These are phyloP conservation scores for Pygmarrhopalites habei DNA, from an alignment of 1,140 invertebrate species.

Conservation along the genomic window DNA sequence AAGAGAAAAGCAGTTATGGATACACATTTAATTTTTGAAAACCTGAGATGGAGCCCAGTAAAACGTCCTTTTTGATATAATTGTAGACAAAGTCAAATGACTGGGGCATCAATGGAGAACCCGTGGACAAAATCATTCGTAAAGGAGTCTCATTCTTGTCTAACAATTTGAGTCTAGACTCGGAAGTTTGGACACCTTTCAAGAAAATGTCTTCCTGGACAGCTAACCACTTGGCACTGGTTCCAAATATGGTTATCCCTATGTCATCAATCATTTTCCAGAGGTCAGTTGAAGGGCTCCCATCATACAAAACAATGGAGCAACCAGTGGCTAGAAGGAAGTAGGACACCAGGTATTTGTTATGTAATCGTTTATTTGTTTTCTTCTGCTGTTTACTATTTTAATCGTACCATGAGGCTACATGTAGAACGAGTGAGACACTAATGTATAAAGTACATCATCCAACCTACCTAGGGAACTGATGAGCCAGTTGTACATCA, in stretches of 20 bases:
- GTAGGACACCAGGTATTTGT: no score
- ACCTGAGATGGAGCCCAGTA: conserved; percentile 54
- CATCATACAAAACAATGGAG: conserved; percentile 55
- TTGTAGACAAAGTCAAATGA: conserved; percentile 54
- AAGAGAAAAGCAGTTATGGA: no score
- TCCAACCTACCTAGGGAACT: no score
- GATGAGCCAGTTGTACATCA: conserved; percentile 59
- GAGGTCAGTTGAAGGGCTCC: conserved; percentile 50
- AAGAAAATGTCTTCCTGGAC: conserved; percentile 47
- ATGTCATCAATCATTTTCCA: conserved; percentile 53
- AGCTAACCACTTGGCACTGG: conserved; percentile 53
- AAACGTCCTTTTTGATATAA: conserved; percentile 50
- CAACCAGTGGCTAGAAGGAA: conserved; percentile 48
- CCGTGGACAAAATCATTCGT: conserved; percentile 52
- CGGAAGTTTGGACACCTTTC: conserved; percentile 16
- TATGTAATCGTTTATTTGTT: no score
- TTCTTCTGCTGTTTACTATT: no score
- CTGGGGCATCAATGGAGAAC: conserved; percentile 52
- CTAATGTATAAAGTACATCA: no score
- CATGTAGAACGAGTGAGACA: no score
- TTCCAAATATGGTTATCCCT: conserved; percentile 52
- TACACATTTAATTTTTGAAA: background rate
- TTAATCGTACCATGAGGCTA: no score
- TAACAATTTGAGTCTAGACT: conserved; percentile 31
- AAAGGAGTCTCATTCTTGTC: conserved; percentile 47